Conservation (phyloP, 2,888 invertebrate genomes). For the Apotomis betuletana region DNA sequence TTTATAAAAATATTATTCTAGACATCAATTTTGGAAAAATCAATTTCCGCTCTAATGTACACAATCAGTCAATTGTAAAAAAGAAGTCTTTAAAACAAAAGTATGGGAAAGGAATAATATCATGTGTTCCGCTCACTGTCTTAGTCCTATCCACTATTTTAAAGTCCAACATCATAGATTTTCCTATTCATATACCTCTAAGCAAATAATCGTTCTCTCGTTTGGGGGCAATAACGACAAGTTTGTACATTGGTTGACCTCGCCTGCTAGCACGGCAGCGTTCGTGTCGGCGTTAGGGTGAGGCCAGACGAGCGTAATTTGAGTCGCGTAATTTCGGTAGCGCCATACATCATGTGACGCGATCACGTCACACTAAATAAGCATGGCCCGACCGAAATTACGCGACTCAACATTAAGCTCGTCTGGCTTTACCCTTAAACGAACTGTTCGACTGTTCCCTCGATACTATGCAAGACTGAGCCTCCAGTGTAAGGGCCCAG, state of each 20-base stretch:
- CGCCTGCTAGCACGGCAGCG: slow-evolving; percentile 9
- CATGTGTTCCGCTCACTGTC: slow-evolving; percentile 54
- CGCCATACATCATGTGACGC: too few relatives aligned
- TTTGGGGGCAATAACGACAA: slow-evolving; percentile 57
- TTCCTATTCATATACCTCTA: slow-evolving; percentile 66
- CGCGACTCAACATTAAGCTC: too few relatives aligned
- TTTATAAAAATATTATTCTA: slow-evolving; percentile 46
- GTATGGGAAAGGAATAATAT: slow-evolving; percentile 49
- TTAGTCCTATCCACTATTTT: slow-evolving; percentile 52
- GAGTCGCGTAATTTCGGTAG: too few relatives aligned
- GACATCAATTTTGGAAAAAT: slow-evolving; percentile 36
- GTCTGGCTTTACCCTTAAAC: too few relatives aligned
- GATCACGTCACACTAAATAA: too few relatives aligned
- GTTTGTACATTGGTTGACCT: slow-evolving; percentile 63
- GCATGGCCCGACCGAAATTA: too few relatives aligned
- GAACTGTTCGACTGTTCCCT: too few relatives aligned
- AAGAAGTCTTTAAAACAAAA: slow-evolving; percentile 50
- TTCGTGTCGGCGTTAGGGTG: slow-evolving; percentile 4
- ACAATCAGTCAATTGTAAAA: slow-evolving; percentile 46
- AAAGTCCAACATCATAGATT: slow-evolving; percentile 65
- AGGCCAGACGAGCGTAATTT: too few relatives aligned
- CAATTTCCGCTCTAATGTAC: slow-evolving; percentile 38
- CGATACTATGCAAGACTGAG: too few relatives aligned
- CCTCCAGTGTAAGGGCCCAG: too few relatives aligned
- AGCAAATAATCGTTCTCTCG: slow-evolving; percentile 65